These are phyloP conservation scores for Lamellibrachia columna DNA, from an alignment of 2,888 invertebrate species.

Conservation along the genomic window DNA sequence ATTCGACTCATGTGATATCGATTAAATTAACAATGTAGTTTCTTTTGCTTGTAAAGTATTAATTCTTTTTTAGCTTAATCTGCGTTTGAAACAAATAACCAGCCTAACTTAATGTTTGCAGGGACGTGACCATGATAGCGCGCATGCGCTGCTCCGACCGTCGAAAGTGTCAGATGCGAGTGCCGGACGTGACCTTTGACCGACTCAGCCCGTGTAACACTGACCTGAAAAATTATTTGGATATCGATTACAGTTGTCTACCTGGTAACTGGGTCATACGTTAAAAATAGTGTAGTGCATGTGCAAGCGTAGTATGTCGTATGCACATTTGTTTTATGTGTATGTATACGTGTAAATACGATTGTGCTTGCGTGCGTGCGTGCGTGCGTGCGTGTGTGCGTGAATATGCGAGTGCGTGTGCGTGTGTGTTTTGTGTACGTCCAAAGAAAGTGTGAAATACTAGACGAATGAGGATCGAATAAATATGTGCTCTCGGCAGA, in stretches of 20 bases:
- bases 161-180: slow-evolving; percentile 1
- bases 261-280: slow-evolving; percentile 20
- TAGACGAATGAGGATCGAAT: neutral
- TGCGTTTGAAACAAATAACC: neutral
- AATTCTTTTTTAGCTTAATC: neutral
- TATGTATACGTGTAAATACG: neutral
- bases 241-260: slow-evolving; percentile 29
- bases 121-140: neutral
- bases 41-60: no score
- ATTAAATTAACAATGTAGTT: no score
- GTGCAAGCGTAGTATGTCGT: no score
- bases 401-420: no score
- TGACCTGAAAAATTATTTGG: slow-evolving; percentile 34
- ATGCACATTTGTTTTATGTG: neutral
- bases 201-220: slow-evolving; percentile 29
- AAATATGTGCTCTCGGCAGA: neutral
- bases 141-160: neutral
- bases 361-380: neutral
- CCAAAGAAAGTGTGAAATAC: neutral
- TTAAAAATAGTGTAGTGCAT: no score
- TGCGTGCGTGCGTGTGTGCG: neutral
- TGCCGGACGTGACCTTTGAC: slow-evolving; percentile 31
- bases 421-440: neutral
- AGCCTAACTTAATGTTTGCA: neutral
- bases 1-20: no score